phyloP scores from a whole-genome alignment of 2,797 vertebrate species.

The Adrianichthys oophorus region DNA sequence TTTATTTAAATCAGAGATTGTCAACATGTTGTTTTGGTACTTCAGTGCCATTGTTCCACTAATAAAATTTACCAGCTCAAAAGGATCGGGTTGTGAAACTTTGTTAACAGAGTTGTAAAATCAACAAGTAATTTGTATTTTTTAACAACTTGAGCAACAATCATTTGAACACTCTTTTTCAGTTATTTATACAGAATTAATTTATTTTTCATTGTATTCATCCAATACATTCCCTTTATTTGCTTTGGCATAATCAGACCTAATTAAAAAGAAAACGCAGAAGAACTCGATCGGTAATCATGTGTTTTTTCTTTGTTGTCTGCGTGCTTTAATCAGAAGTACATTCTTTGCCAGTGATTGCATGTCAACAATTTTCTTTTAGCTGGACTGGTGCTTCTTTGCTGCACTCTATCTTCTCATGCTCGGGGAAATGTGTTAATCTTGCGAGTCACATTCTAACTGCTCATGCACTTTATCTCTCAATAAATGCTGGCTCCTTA shows the following conservation, averaged over 20 bases:
- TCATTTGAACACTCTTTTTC: too few species aligned
- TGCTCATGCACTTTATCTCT: too few species aligned
- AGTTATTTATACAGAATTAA: too few species aligned
- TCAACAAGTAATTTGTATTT: not conserved
- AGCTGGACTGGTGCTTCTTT: too few species aligned
- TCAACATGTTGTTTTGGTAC: constrained; percentile 1
- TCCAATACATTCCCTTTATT: too few species aligned
- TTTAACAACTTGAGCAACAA: not conserved
- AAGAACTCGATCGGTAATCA: not conserved
- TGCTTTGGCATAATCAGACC: not conserved
- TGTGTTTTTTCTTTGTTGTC: not conserved
- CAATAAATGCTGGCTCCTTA: not conserved
- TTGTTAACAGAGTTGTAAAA: not conserved
- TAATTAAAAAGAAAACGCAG: not conserved
- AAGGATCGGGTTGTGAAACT: not conserved
- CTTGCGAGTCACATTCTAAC: too few species aligned
- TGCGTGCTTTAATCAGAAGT: not conserved
- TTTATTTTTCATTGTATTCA: too few species aligned
- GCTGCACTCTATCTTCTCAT: too few species aligned
- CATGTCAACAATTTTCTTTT: not conserved
- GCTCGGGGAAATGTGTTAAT: too few species aligned
- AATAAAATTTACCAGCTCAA: constrained; percentile 1
- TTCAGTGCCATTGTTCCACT: not conserved
- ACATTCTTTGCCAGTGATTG: not conserved
- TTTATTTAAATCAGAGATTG: constrained; percentile 7